Base-by-base conservation (phyloP, 2,113 vertebrate species). In the Lutjanus erythropterus region DNA sequence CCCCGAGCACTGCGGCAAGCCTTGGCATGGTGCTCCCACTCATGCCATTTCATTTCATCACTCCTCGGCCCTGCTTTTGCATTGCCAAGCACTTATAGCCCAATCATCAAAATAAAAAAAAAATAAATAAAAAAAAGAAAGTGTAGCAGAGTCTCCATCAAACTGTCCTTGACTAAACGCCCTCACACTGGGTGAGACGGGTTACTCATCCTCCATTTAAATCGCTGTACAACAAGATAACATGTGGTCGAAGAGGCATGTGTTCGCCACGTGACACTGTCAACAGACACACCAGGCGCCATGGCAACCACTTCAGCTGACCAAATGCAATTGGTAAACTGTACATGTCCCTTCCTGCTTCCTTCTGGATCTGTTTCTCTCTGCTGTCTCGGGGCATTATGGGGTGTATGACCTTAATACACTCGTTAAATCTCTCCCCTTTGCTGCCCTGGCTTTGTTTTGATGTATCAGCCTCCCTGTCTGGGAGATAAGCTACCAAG, bases 11-110 rank as follows among this genome's bases (percentile, higher is more conserved):
- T 90, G 91, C 81, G 53, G 69, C 74, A 80, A 75, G 71, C 82
- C 58, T 79, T 91, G 88, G 89, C 83, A 88, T 67, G 39, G 69
- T 1, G 62, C 71, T 79, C 71, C 86, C 71, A 60, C 91, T 80
- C 74, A 75, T 46, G 62, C 84, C 78, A 75, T 88, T 90, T 87
- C 70, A 89, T 89, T 84, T 86, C 76, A 89, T 84, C 86, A 75
- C 67, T 70, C 52, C 67, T 70, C 47, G 23, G 21, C 46, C 31
- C 19, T 37, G 46, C 65, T 59, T 65, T 61, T 55, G 44, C 56
- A 29, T 46, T 68, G 41, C 73, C 68, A 75, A 79, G 62, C 18
- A 42, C 74, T 78, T 47, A 47, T 58, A 55, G 71, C 56, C 18
- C 66, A 77, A 83, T 80, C 71, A 42, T 75, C 67, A 62, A 59